phyloP scores from a whole-genome alignment of 2,888 invertebrate genomes.

The Nephrotoma appendiculata region DNA sequence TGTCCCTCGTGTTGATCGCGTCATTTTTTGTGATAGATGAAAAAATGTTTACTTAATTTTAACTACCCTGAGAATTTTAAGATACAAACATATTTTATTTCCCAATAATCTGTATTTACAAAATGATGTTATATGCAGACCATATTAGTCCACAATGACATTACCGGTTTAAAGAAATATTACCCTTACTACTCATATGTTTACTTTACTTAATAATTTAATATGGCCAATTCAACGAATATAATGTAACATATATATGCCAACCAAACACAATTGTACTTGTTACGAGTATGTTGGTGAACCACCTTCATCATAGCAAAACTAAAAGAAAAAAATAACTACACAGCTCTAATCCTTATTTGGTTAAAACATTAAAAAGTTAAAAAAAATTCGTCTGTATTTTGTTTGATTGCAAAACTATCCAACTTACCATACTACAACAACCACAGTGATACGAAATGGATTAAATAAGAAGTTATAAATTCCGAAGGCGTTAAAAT shows the following conservation, averaged over 20 bases:
- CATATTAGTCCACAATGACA: neutral
- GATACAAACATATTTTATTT: neutral
- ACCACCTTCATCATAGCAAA: neutral
- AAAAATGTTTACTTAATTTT: no score
- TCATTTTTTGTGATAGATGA: no score
- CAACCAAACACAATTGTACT: neutral
- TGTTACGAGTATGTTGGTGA: neutral
- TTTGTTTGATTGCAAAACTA: neutral
- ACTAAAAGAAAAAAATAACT: neutral
- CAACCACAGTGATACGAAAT: neutral
- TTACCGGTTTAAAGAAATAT: neutral
- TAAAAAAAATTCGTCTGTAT: neutral
- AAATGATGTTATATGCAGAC: neutral
- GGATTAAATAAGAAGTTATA: neutral
- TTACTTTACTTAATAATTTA: neutral
- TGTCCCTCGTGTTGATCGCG: no score
- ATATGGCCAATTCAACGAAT: neutral
- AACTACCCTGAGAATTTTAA: no score
- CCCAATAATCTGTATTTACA: neutral
- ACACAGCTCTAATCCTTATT: neutral
- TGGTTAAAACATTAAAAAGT: neutral
- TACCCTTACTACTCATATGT: neutral
- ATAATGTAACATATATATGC: neutral
- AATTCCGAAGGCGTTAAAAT: neutral
- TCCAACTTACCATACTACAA: neutral